Evolutionary conservation across 2,888 invertebrate species (phyloP).

Genomic region (Cheilosia variabilis): DNA sequence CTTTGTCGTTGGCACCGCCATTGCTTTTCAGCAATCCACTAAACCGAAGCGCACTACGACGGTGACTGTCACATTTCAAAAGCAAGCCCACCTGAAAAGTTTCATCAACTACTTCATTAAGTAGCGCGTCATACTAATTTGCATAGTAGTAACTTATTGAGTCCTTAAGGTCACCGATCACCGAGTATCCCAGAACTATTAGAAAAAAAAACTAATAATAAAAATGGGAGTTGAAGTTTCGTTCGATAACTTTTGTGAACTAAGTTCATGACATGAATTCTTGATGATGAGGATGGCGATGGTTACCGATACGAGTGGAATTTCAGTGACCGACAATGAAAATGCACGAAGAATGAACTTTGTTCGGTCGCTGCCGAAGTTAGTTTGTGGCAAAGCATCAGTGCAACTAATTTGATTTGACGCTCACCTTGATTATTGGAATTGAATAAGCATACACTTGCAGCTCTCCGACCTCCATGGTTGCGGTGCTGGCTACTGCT

Average conservation of each 20-base stretch:
- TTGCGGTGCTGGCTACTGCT: not conserved
- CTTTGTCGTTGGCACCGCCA: not conserved
- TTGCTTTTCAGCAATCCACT: constrained; percentile 1
- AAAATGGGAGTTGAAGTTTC: constrained; percentile 36
- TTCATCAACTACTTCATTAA: constrained; percentile 37
- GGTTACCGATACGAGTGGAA: not conserved
- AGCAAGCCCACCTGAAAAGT: constrained; percentile 23
- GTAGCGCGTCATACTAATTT: constrained; percentile 24
- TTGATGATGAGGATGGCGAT: not conserved
- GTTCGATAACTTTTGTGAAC: constrained; percentile 40
- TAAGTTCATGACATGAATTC: constrained; percentile 38
- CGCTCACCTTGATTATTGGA: constrained; percentile 39
- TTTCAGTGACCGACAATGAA: constrained; percentile 36
- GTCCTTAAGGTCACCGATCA: constrained; percentile 35
- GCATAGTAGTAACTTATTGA: constrained; percentile 34
- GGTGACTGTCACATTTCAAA: constrained; percentile 15
- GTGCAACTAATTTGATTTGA: constrained; percentile 47
- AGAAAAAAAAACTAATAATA: not conserved
- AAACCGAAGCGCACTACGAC: not conserved
- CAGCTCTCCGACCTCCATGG: not conserved
- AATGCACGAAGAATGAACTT: constrained; percentile 18
- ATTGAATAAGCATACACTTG: constrained; percentile 42
- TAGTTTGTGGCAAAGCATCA: constrained; percentile 34
- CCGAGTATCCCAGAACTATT: not conserved
- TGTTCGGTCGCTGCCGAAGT: constrained; percentile 35